A percentile compares a stretch with the other conserved stretches of the same genome.
Evolutionary conservation across 1,140 invertebrate species (phyloP).

Genomic region (Spodoptera litura): DNA sequence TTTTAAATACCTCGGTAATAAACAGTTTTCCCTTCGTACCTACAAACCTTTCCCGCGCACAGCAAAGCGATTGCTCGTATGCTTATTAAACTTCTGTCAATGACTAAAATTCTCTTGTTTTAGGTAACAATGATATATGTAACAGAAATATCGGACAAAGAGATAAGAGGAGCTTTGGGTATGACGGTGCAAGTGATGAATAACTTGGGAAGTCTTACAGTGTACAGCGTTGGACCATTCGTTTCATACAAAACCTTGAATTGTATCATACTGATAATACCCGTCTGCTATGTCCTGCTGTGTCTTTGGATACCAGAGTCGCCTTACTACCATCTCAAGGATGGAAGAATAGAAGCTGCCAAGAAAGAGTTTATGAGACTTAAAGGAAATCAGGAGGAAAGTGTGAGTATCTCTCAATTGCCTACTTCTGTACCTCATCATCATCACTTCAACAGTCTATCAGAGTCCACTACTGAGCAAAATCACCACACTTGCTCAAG

Average conservation of each 20-base stretch:
- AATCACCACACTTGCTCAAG: too few species aligned
- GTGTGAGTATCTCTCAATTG: constrained; percentile 58
- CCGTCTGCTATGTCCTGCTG: constrained; percentile 87
- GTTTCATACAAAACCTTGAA: constrained; percentile 85
- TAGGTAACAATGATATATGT: constrained; percentile 89
- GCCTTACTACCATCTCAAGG: constrained; percentile 89
- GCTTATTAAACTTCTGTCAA: too few species aligned
- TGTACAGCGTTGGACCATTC: constrained; percentile 86
- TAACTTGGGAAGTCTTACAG: constrained; percentile 88
- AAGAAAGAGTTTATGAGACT: constrained; percentile 80
- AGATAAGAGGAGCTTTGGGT: constrained; percentile 89
- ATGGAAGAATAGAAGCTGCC: constrained; percentile 83
- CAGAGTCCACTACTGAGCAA: too few species aligned
- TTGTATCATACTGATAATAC: constrained; percentile 74
- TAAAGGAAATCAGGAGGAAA: constrained; percentile 74
- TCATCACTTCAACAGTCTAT: too few species aligned
- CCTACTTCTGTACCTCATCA: too few species aligned
- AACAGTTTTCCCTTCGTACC: too few species aligned
- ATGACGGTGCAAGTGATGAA: constrained; percentile 90
- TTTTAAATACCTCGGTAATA: too few species aligned
- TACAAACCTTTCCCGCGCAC: too few species aligned
- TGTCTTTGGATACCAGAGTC: constrained; percentile 92
- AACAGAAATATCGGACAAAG: constrained; percentile 90
- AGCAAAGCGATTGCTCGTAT: too few species aligned
- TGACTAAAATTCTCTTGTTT: constrained; percentile 57